Evolutionary conservation across 2,888 invertebrate genomes (phyloP), one percentile per base, ranked within the genome.

Genomic region (Polia nebulosa): DNA sequence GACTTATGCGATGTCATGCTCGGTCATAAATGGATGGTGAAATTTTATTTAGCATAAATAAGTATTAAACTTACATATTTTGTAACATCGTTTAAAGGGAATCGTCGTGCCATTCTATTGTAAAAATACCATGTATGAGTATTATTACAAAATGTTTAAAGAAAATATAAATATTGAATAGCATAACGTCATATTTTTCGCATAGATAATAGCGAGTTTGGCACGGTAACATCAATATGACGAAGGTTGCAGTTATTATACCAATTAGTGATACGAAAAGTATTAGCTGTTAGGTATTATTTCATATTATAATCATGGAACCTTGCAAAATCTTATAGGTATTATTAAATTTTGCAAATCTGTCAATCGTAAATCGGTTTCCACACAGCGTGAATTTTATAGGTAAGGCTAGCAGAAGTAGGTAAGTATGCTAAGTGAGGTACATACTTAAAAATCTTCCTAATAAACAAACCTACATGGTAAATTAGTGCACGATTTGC

Each of bases 1-100:
- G 32, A 72, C n/a, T 63, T 70, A 75, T 68, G 69, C 78, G 72
- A 70, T 84, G 82, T 81, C 78, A 84, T 83, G 82, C 81, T 77
- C 76, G 76, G 80, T 78, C 80, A 75, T 49, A 71, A 44, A 68
- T 68, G 57, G n/a, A 44, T 81, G 59, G 64, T 55, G 72, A 81
- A 78, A 81, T 80, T 60, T n/a, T 51, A 60, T 68, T 63, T 58
- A 53, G 57, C 61, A 67, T 80, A 69, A 67, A 69, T 69, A 63
- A 47, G 47, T 70, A 64, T 27, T 39, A 57, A 60, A 62, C 20
- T 36, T 20, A 44, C 15, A 22, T 57, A 60, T 64, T 76, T 60
- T 65, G 59, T 45, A 72, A 72, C 15, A 27, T 47, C 36, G 44
- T 45, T 47, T 49, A 59, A 59, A 69, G 59, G 57, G 17, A 63